Evolutionary conservation across 2,888 invertebrate species (phyloP).

Genomic region (Dryococelus australis): DNA sequence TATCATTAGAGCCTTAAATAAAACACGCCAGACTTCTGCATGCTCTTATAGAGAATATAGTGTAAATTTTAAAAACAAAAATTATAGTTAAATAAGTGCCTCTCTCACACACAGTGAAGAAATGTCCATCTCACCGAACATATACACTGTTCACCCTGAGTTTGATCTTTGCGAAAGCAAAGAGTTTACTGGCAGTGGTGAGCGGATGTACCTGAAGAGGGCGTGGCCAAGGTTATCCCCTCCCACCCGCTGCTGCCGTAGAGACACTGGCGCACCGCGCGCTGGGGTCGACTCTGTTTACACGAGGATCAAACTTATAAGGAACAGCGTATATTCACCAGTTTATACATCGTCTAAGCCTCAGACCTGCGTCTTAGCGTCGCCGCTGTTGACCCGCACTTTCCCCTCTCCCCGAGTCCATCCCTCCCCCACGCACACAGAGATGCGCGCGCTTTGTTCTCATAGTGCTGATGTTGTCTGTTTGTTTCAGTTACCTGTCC

Average conservation of each 20-base stretch:
- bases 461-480: slow-evolving; percentile 16
- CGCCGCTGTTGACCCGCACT: not conserved
- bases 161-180: not conserved
- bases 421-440: not conserved
- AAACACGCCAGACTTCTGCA: too few relatives aligned
- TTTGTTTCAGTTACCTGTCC: not conserved
- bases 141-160: not conserved
- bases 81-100: too few relatives aligned
- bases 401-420: not conserved
- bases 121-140: not conserved
- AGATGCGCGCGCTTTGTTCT: not conserved
- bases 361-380: not conserved
- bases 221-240: too few relatives aligned
- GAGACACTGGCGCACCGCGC: too few relatives aligned
- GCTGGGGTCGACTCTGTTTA: too few relatives aligned
- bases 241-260: too few relatives aligned
- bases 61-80: too few relatives aligned
- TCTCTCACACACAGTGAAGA: not conserved
- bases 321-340: not conserved
- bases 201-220: not conserved
- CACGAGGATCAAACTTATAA: too few relatives aligned
- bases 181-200: not conserved
- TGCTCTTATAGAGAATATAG: too few relatives aligned
- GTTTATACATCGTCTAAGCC: slow-evolving; percentile 13
- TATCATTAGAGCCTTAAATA: too few relatives aligned